Base-by-base conservation (phyloP, 2,888 invertebrate species). In the Spisula solida region DNA sequence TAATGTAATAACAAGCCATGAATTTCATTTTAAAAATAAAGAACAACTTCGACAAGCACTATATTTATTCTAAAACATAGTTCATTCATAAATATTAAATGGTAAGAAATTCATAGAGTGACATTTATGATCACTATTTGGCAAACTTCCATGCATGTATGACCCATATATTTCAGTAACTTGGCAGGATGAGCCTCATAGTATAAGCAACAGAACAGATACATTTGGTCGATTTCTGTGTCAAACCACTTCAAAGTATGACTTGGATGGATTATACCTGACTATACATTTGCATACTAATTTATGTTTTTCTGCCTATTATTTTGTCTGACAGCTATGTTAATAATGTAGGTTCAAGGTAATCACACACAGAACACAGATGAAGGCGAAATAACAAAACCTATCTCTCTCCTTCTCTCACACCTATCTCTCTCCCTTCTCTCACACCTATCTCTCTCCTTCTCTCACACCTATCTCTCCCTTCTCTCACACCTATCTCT, bases 31-130 rank as follows among this genome's bases (percentile, higher is more conserved):
- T 41, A 41, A 25, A 60, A 60, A 20, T 25, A 60, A 60, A 1
- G 20, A n/a, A 60, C 1, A 14, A 60, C n/a, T 41, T 41, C 8
- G n/a, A 60, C 18, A 60, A 60, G 18, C 25, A 70, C 31, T n/a
- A 31, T 31, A 31, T 16, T 70, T 31, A 31, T 16, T 70, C 41
- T 41, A 31, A 70, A n/a, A 70, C 29, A 31, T 70, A 31, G 25
- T 70, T 70, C 70, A 70, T 70, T 70, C 70, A 70, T 70, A 70
- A 70, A 70, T 14, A 31, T 18, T 5, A 70, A 70, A 10, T 25
- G 25, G 16, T n/a, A 70, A 31, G 29, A 29, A 31, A 29, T 25
- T 70, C n/a, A 31, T 31, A 70, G 29, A 31, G 16, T 70, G 70
- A 70, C 70, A 70, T 70, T 70, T 70, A 31, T 70, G 31, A 31